Conservation (phyloP, 2,888 invertebrate species). For the Orchesellides sinensis region DNA sequence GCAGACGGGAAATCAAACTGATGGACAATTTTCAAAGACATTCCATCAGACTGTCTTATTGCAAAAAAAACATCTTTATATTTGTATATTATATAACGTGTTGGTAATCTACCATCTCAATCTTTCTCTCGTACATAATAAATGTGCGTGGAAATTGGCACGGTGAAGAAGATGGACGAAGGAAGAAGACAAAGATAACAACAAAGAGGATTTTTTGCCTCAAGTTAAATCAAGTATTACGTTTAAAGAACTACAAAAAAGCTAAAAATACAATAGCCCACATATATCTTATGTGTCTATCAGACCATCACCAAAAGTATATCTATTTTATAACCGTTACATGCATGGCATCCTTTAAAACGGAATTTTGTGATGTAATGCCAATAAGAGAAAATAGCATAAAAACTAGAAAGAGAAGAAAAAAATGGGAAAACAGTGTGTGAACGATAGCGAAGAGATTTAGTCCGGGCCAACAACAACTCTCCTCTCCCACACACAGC, state of each 20-base stretch:
- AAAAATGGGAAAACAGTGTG: background rate
- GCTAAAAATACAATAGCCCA: background rate
- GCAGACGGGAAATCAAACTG: too few relatives aligned
- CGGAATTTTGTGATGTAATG: background rate
- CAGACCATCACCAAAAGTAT: background rate
- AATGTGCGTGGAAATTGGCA: background rate
- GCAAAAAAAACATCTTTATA: too few relatives aligned
- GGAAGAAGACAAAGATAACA: background rate
- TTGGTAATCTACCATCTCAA: too few relatives aligned
- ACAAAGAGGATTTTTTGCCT: slow-evolving; percentile 3
- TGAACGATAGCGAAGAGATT: background rate
- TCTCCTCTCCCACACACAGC: background rate
- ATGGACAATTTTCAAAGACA: too few relatives aligned
- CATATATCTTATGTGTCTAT: background rate
- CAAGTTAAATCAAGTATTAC: background rate
- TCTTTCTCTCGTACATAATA: too few relatives aligned
- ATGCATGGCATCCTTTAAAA: background rate
- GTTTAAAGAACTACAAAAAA: background rate
- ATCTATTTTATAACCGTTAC: too few relatives aligned
- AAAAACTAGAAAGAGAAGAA: background rate
- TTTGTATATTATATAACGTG: too few relatives aligned
- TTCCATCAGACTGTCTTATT: too few relatives aligned
- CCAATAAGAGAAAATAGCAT: background rate
- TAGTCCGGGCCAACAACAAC: background rate
- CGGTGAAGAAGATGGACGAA: slow-evolving; percentile 7